Conservation (phyloP, 2,113 vertebrate species). For the Pomatorhinus ruficollis region DNA sequence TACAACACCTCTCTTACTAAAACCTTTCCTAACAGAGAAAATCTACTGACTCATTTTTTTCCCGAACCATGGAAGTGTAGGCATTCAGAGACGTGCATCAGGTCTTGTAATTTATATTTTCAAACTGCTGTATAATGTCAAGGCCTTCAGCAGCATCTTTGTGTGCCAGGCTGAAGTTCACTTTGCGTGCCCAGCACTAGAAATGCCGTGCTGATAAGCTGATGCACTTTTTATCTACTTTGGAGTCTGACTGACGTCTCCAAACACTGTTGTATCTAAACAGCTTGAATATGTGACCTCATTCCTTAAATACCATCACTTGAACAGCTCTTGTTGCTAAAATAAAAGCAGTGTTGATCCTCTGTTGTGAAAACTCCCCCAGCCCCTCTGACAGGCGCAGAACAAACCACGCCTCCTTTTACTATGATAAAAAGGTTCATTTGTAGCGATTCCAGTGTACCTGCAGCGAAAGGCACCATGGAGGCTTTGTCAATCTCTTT, state of each 20-base stretch:
- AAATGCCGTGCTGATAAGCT: constrained; percentile 27
- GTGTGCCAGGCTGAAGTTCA: background rate
- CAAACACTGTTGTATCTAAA: constrained; percentile 59
- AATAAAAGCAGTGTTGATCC: constrained; percentile 48
- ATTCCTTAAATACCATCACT: constrained; percentile 74
- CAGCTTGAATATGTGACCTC: constrained; percentile 63
- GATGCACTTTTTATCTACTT: constrained; percentile 37
- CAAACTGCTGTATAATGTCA: background rate
- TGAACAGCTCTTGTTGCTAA: constrained; percentile 58
- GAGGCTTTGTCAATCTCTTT: background rate
- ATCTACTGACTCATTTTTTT: background rate
- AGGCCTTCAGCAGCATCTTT: background rate
- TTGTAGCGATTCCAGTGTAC: background rate
- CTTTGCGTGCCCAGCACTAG: background rate
- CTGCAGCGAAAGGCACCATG: background rate
- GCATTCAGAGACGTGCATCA: background rate
- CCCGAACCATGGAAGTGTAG: background rate
- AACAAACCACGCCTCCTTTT: constrained; percentile 21
- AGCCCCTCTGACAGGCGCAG: background rate
- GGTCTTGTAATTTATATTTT: background rate
- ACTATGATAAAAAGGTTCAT: background rate
- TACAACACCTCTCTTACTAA: background rate
- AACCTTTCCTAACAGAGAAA: background rate
- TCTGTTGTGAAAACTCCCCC: constrained; percentile 35
- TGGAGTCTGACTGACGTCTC: constrained; percentile 56